These are phyloP conservation scores for Sigmodon hispidus DNA, from an alignment of 2,113 vertebrate genomes.

Conservation along the genomic window DNA sequence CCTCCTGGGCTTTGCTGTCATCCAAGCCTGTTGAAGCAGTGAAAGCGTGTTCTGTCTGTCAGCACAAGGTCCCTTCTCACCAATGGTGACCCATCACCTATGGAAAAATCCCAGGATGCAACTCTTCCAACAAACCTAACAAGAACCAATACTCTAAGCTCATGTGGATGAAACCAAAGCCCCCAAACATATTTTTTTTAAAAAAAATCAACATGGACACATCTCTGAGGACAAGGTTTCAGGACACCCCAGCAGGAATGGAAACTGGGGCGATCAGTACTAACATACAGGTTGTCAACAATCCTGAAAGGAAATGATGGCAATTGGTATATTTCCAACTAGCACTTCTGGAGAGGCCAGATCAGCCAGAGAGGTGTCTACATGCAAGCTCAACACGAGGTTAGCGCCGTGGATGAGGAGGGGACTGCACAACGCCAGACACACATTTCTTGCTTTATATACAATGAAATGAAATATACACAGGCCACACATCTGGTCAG, in stretches of 20 bases:
- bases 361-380: slow-evolving; percentile 80
- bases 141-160: slow-evolving; percentile 89
- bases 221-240: slow-evolving; percentile 87
- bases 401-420: slow-evolving; percentile 45
- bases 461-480: slow-evolving; percentile 84
- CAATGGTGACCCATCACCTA: slow-evolving; percentile 59
- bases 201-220: slow-evolving; percentile 86
- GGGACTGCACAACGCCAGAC: slow-evolving; percentile 76
- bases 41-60: slow-evolving; percentile 74
- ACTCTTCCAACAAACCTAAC: slow-evolving; percentile 84
- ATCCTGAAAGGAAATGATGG: slow-evolving; percentile 76
- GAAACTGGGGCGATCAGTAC: slow-evolving; percentile 84
- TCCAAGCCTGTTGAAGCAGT: slow-evolving; percentile 59
- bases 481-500: slow-evolving; percentile 80
- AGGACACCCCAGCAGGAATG: slow-evolving; percentile 88
- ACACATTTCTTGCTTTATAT: slow-evolving; percentile 86
- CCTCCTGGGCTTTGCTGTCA: slow-evolving; percentile 61
- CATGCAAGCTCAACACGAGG: slow-evolving; percentile 85
- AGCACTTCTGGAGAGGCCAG: slow-evolving; percentile 78
- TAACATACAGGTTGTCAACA: slow-evolving; percentile 90
- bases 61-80: slow-evolving; percentile 64
- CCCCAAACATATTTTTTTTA: slow-evolving; percentile 80
- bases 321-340: slow-evolving; percentile 72
- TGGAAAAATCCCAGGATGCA: slow-evolving; percentile 72
- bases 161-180: slow-evolving; percentile 80